Evolutionary conservation across 2,797 vertebrate species (phyloP).

Genomic region (Phaenicophaeus curvirostris): DNA sequence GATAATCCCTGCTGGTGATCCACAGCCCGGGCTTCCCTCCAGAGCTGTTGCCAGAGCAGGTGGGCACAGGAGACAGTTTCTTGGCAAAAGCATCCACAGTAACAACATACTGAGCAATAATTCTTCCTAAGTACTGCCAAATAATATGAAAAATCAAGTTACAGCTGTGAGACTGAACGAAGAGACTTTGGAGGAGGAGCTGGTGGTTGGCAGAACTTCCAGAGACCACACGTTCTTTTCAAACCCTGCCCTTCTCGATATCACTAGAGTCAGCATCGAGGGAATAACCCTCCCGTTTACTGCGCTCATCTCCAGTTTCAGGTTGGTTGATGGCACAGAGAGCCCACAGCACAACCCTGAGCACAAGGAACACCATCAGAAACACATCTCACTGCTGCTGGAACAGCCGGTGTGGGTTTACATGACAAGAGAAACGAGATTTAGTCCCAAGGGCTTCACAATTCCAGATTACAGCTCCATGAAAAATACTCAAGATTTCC

Average conservation of each 20-base stretch:
- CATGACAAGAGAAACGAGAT: background rate
- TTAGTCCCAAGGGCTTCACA: background rate
- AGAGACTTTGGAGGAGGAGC: background rate
- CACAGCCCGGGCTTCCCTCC: background rate
- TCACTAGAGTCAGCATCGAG: background rate
- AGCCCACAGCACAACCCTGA: background rate
- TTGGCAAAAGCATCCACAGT: background rate
- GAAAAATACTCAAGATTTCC: background rate
- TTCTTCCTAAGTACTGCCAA: background rate
- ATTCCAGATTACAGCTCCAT: background rate
- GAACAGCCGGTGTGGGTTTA: background rate
- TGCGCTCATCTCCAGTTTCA: background rate
- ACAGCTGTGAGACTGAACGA: background rate
- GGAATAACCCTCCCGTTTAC: background rate
- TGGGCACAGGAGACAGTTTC: background rate
- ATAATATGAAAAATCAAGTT: background rate
- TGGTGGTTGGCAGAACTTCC: background rate
- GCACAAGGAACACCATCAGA: background rate
- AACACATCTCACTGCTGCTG: slow-evolving; percentile 1
- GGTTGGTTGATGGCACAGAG: background rate
- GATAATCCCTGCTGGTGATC: background rate
- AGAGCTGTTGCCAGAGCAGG: background rate
- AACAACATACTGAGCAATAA: background rate
- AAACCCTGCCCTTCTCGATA: background rate
- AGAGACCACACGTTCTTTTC: background rate